A percentile compares a stretch with the other conserved stretches of the same genome.
These are phyloP conservation scores for Clytia hemisphaerica DNA, from an alignment of 30 jellyfish, hydroid and myxozoan species.

Conservation along the genomic window DNA sequence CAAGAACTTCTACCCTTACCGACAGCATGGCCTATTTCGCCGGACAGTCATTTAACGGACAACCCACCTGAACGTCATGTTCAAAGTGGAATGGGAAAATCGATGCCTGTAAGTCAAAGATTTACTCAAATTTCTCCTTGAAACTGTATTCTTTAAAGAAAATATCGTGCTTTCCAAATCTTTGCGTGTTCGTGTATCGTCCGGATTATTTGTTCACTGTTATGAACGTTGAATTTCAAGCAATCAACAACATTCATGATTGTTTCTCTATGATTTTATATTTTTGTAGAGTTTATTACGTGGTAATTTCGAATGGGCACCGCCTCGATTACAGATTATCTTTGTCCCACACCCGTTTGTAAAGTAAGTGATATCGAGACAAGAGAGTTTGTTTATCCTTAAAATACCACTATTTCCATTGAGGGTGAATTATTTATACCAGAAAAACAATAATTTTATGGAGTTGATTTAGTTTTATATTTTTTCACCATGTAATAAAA, in stretches of 20 bases:
- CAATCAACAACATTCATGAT: neutral
- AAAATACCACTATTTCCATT: too few relatives aligned
- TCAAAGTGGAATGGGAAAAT: conserved; percentile 40
- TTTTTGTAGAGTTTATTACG: conserved; percentile 56
- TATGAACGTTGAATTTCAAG: neutral
- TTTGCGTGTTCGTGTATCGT: neutral
- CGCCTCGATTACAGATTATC: conserved; percentile 89
- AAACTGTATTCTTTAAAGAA: too few relatives aligned
- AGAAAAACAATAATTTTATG: too few relatives aligned
- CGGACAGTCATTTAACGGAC: conserved; percentile 48
- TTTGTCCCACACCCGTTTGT: conserved; percentile 74
- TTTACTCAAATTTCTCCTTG: neutral
- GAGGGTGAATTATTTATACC: too few relatives aligned
- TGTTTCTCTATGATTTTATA: neutral
- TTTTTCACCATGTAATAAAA: too few relatives aligned
- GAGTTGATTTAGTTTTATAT: neutral
- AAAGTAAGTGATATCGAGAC: conserved; percentile 65
- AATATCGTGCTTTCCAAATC: neutral
- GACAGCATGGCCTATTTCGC: conserved; percentile 79
- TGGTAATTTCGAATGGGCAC: conserved; percentile 98
- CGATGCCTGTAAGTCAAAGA: conserved; percentile 44
- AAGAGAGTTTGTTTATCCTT: too few relatives aligned
- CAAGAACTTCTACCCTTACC: conserved; percentile 83
- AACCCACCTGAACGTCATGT: conserved; percentile 31
- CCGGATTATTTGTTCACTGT: neutral